A percentile compares a stretch with the other conserved stretches of the same genome.
Conservation (phyloP, 1,140 invertebrate species). For the Marisa cornuarietis region DNA sequence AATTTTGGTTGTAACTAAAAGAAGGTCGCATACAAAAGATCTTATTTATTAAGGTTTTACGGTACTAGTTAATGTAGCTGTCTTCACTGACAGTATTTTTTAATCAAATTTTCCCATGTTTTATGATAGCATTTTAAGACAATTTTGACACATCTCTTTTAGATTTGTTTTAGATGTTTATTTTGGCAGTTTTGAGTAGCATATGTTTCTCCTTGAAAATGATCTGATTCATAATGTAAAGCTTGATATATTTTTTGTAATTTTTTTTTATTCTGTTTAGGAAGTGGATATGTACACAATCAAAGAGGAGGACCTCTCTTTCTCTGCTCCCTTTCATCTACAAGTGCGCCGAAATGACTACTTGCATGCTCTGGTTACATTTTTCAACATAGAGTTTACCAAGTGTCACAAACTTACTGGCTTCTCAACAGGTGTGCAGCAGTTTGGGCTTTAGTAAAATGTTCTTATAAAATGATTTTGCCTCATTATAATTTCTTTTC, state of each 20-base stretch:
- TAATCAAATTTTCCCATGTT: neutral
- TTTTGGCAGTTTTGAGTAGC: neutral
- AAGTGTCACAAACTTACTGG: conserved; percentile 98
- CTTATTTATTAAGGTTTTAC: no score
- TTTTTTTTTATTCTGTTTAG: conserved; percentile 79
- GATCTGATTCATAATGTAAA: neutral
- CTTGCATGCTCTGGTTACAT: conserved; percentile 96
- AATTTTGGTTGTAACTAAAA: no score
- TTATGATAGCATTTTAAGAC: neutral
- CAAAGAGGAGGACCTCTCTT: conserved; percentile 91
- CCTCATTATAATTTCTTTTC: no score
- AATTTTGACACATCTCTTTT: neutral
- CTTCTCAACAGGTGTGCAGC: conserved; percentile 85
- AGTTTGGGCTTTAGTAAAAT: no score
- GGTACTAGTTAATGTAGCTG: no score
- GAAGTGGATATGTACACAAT: conserved; percentile 99
- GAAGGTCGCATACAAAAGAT: no score
- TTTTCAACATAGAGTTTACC: conserved; percentile 99
- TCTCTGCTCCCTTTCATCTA: conserved; percentile 88
- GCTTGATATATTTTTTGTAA: neutral
- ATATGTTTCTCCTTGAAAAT: neutral
- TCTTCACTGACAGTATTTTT: no score
- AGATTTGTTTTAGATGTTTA: neutral
- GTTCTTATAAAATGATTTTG: no score
- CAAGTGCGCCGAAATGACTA: conserved; percentile 92